Evolutionary conservation across 2,888 invertebrate species (phyloP), one percentile per base, ranked within the genome.

Genomic region (Limnephilus marmoratus): DNA sequence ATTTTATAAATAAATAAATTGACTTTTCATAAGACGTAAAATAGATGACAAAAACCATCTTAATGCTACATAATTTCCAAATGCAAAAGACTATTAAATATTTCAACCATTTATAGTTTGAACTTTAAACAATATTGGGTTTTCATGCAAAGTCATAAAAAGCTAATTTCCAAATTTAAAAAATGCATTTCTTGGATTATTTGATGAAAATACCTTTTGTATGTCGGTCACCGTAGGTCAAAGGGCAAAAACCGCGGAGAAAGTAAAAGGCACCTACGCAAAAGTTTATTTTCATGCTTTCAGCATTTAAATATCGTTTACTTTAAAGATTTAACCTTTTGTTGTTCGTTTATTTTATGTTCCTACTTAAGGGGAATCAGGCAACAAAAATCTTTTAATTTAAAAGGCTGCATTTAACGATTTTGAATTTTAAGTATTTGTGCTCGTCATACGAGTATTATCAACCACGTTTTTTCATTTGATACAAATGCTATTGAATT

Each of bases 401-500:
- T 53, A 18, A 53, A 18, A 53, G 0, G 18, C 13, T 53, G 53
- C 53, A 53, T 53, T 18, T 53, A 18, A 53, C 53, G 18, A 24
- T 53, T 18, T 68, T 68, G 53, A 68, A 18, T 68, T 3, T 15
- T 4, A 53, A 53, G 18, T 4, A 1, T 53, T 1, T 7, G 9
- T 68, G 24, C 1, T 68, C 9, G 68, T 5, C 68, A 68, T 68
- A 31, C 31, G 31, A 31, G 31, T 31, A 9, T 68, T 68, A 68
- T n/a, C 0, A 9, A 24, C 0, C 18, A 24, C n/a, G 24, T 86
- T 86, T 88, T 91, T 92, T 92, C 0, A 49, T 90, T 90, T 82
- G 90, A 90, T 82, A 92, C 85, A 45, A 89, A 31, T 82, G 90
- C 92, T 86, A 86, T 92, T 92, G 87, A 90, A 90, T 90, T 68